Conservation (phyloP, 2,888 invertebrate species). For the Subacronicta megacephala region DNA sequence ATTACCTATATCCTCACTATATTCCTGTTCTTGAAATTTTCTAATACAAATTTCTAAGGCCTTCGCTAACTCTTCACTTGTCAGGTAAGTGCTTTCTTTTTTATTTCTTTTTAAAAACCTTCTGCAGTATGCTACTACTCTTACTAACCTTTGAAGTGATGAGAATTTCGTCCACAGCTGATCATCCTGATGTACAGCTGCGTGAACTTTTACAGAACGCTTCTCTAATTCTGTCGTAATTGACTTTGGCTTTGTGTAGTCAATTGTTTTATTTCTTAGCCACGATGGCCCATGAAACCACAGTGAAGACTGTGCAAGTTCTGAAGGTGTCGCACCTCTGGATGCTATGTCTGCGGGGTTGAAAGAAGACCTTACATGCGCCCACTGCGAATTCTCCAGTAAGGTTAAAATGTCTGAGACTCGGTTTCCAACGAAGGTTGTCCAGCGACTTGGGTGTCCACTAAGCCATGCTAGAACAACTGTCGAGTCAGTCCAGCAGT, state of each 20-base stretch:
- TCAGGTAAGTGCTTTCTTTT: too few species aligned
- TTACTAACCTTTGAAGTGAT: background rate
- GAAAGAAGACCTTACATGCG: background rate
- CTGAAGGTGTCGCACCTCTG: background rate
- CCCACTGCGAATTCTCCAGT: background rate
- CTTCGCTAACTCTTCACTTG: too few species aligned
- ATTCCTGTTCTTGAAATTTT: too few species aligned
- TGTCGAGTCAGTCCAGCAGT: constrained; percentile 1
- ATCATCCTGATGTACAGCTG: background rate
- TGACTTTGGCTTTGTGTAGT: background rate
- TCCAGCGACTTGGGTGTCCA: constrained; percentile 6
- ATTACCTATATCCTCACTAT: too few species aligned
- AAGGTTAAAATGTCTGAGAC: background rate
- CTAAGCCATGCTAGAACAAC: constrained; percentile 5
- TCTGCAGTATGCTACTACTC: background rate
- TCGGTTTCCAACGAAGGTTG: constrained; percentile 1
- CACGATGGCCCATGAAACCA: background rate
- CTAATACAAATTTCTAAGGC: too few species aligned
- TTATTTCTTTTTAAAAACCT: background rate
- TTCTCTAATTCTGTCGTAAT: background rate
- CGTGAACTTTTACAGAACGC: background rate
- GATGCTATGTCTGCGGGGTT: constrained; percentile 4
- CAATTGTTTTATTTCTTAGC: background rate
- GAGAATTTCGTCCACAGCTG: background rate
- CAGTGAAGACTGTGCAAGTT: background rate